Conservation (phyloP, 2,113 vertebrate species). For the Rissa tridactyla region DNA sequence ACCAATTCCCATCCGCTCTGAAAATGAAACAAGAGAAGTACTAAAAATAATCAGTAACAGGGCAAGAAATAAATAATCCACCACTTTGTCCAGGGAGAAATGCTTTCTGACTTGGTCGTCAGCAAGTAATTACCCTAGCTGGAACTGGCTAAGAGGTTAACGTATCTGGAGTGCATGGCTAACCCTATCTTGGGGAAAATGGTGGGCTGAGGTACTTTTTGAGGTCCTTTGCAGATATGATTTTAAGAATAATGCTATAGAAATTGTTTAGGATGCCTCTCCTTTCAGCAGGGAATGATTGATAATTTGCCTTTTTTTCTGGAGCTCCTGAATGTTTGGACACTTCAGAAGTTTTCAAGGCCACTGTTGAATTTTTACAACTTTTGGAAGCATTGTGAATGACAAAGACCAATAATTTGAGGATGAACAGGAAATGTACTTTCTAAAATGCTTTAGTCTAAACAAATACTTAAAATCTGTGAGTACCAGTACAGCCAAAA, state of each 20-base stretch:
- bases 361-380: background rate
- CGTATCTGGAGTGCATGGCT: background rate
- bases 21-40: slow-evolving; percentile 6
- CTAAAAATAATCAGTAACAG: slow-evolving; percentile 16
- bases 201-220: background rate
- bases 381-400: background rate
- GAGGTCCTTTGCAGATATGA: background rate
- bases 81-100: background rate
- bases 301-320: background rate
- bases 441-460: background rate
- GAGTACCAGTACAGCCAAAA: background rate
- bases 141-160: background rate
- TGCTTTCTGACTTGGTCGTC: slow-evolving; percentile 21
- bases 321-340: background rate
- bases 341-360: background rate
- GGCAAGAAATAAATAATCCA: slow-evolving; percentile 21
- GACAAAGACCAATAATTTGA: background rate
- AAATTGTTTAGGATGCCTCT: background rate
- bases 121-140: background rate
- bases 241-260: background rate
- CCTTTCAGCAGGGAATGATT: background rate
- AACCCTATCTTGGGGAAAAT: background rate
- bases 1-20: background rate
- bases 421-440: background rate
- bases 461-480: background rate